Base-by-base conservation (phyloP, 2,797 vertebrate species). In the Rhabdomys pumilio region DNA sequence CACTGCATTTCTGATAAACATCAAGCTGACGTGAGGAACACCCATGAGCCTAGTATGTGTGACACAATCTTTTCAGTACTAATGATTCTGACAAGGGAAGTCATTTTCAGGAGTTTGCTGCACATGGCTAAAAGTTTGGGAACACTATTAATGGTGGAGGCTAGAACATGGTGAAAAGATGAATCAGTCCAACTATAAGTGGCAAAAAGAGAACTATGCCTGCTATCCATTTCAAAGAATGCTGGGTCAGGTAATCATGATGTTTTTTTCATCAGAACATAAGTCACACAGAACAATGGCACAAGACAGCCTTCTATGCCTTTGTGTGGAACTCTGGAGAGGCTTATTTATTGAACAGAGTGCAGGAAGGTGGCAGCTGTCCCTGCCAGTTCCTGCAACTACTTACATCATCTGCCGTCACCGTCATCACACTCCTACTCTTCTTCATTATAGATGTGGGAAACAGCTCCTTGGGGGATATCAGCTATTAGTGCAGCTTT, bases 381-480 rank as follows among this genome's bases (percentile, higher is more conserved):
- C 31, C 72, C 38, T 50, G 47, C 26, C 6, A 20, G 63, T 31
- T 22, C 72, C n/a, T 65, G 53, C n/a, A 9, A 20, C 94, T 79
- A 98, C 99, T 99, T 98, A 99, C 99, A 84, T 99, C 99, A 69
- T 99, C 98, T 34, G 99, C 99, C 13, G 99, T 98, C 95, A 99
- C 99, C 11, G 99, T 97, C 97, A 99, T 99, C 90, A 99, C 99
- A 96, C 99, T 99, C 97, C 99, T 98, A 98, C 99, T 99, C 98
- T 99, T 99, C 99, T 99, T 99, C 99, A 99, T 99, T 93, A 93
- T 99, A 85, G 63, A 96, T 34, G 73, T 55, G 73, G 10, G 65
- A 65, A 96, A 77, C 0, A 63, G 72, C 34, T 76, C 94, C 89
- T 61, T 0, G 0, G 41, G n/a, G 31, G 59, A 26, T 41, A 15